Percentiles rank a stretch among this genome's conserved stretches.
phyloP scores from a whole-genome alignment of 2,113 vertebrate species.

The Macquaria australasica region DNA sequence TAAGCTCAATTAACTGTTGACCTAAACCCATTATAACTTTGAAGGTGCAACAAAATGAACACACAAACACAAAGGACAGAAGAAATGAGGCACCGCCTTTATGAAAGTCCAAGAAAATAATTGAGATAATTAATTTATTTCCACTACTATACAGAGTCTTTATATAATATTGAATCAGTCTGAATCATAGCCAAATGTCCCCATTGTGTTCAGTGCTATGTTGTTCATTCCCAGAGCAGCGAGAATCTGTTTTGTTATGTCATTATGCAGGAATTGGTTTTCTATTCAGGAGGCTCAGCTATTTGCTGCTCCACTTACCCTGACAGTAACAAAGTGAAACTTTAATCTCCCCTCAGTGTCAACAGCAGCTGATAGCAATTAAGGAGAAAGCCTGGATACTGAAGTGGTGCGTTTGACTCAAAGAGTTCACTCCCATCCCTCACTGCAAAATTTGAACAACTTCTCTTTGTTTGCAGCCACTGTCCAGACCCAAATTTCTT shows the following conservation, averaged over 20 bases:
- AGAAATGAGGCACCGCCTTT: neutral
- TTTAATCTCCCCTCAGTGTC: constrained; percentile 82
- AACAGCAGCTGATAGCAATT: constrained; percentile 82
- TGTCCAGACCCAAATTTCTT: constrained; percentile 20
- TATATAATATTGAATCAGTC: constrained; percentile 36
- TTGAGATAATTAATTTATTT: constrained; percentile 43
- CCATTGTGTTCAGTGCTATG: constrained; percentile 54
- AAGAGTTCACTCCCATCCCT: constrained; percentile 65
- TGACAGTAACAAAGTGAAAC: constrained; percentile 85
- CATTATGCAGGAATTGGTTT: constrained; percentile 81
- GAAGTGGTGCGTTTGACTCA: constrained; percentile 70
- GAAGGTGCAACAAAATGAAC: constrained; percentile 25
- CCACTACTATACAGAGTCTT: neutral
- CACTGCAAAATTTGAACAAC: constrained; percentile 45
- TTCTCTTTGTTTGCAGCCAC: constrained; percentile 24
- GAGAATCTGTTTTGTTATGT: constrained; percentile 80
- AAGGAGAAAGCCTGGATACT: constrained; percentile 70
- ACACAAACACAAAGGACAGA: neutral
- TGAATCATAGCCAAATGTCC: constrained; percentile 54
- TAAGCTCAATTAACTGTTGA: constrained; percentile 22
- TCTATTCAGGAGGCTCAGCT: constrained; percentile 79
- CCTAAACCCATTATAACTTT: constrained; percentile 14
- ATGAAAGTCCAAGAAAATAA: constrained; percentile 40
- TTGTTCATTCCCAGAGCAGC: constrained; percentile 62
- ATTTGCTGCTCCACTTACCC: constrained; percentile 85